Evolutionary conservation across 2,797 vertebrate genomes (phyloP).

Genomic region (Muraenolepis orangiensis): DNA sequence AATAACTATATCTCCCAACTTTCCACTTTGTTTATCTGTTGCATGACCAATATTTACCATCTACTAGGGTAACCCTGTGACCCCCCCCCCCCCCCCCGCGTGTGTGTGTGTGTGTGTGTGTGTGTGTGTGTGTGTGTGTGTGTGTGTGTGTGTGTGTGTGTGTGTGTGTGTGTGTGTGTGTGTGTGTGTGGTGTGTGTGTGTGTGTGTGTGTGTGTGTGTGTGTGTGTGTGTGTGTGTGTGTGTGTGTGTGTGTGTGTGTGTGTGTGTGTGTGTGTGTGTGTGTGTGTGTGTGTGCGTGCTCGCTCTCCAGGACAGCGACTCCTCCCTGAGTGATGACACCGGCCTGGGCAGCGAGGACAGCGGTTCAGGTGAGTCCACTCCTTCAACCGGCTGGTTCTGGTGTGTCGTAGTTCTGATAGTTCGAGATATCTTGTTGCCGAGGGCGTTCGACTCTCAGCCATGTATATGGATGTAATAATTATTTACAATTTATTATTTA

Average conservation of each 20-base stretch:
- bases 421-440: no score
- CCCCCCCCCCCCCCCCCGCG: no score
- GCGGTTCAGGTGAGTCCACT: constrained; percentile 61
- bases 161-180: neutral
- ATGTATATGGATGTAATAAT: no score
- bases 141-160: neutral
- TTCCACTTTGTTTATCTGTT: neutral
- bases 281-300: constrained; percentile 26
- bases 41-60: neutral
- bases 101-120: neutral
- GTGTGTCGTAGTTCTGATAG: neutral
- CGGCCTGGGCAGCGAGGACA: constrained; percentile 76
- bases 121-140: neutral
- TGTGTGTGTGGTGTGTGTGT: constrained; percentile 24
- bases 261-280: neutral
- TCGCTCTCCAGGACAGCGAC: constrained; percentile 68
- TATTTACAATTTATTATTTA: no score
- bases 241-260: neutral
- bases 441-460: no score
- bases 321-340: constrained; percentile 79
- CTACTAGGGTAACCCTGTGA: neutral
- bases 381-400: neutral
- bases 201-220: neutral
- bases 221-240: neutral
- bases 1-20: neutral